Conservation (phyloP, 1,140 invertebrate species). For the Atta colombica region DNA sequence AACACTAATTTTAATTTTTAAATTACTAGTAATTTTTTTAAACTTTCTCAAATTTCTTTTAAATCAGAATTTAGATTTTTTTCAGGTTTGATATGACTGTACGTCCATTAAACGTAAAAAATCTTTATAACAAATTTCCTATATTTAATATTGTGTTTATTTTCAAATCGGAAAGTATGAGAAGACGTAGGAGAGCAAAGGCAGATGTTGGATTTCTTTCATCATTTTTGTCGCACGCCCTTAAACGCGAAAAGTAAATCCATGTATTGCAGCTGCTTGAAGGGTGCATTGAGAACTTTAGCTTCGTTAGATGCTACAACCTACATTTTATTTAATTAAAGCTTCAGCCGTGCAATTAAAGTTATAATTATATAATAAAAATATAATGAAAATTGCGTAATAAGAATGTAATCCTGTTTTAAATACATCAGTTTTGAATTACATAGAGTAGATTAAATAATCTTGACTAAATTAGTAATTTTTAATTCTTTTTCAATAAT, state of each 20-base stretch:
- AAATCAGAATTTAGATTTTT: background rate
- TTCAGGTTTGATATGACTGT: background rate
- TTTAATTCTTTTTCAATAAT: background rate
- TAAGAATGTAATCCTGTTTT: background rate
- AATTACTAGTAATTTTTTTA: background rate
- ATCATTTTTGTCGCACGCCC: constrained; percentile 32
- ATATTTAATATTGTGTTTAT: constrained; percentile 26
- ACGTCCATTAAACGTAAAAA: constrained; percentile 11
- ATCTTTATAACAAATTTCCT: constrained; percentile 14
- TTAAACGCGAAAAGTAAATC: constrained; percentile 62
- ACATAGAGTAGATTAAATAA: background rate
- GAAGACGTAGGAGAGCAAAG: constrained; percentile 23
- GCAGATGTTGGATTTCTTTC: constrained; percentile 69
- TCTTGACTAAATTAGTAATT: background rate
- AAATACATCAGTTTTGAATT: background rate
- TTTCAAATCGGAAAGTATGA: constrained; percentile 16
- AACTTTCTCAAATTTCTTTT: background rate
- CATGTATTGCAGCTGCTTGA: constrained; percentile 51
- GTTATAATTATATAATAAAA: background rate
- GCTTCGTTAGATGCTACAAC: background rate
- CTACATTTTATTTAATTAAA: constrained; percentile 39
- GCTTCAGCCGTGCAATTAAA: background rate
- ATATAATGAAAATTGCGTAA: background rate
- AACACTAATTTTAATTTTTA: background rate
- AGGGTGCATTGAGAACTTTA: constrained; percentile 27